These are phyloP conservation scores for Drepana falcataria DNA, from an alignment of 2,888 invertebrate species.

Conservation along the genomic window DNA sequence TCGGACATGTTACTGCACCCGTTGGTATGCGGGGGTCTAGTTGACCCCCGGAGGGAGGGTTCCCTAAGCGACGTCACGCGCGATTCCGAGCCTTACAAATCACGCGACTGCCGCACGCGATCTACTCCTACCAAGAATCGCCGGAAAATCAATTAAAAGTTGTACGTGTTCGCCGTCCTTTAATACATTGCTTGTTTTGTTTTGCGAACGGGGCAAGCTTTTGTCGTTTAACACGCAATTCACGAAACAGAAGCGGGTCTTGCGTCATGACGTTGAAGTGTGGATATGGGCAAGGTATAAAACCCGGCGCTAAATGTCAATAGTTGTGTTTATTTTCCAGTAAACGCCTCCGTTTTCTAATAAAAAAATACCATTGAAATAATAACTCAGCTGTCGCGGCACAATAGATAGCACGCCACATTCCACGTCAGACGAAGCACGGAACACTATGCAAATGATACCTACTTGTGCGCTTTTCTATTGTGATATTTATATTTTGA, in stretches of 20 bases:
- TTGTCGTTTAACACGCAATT: slow-evolving; percentile 20
- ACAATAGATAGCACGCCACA: slow-evolving; percentile 60
- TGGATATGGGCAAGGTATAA: slow-evolving; percentile 20
- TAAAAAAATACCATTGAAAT: slow-evolving; percentile 62
- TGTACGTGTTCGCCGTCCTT: slow-evolving; percentile 4
- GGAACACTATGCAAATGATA: slow-evolving; percentile 54
- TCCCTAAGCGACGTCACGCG: slow-evolving; percentile 68
- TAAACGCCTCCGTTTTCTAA: slow-evolving; percentile 58
- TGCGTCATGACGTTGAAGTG: slow-evolving; percentile 1
- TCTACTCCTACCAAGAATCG: slow-evolving; percentile 32
- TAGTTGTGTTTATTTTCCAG: slow-evolving; percentile 66
- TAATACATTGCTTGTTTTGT: slow-evolving; percentile 19
- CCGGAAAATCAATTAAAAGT: slow-evolving; percentile 29
- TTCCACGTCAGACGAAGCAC: slow-evolving; percentile 43
- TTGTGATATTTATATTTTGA: slow-evolving; percentile 15
- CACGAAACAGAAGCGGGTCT: slow-evolving; percentile 5
- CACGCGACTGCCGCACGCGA: slow-evolving; percentile 70
- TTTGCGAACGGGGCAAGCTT: accelerated
- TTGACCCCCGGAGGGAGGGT: slow-evolving; percentile 54
- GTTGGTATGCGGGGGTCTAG: slow-evolving; percentile 60
- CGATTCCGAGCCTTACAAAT: slow-evolving; percentile 66
- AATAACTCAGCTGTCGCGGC: slow-evolving; percentile 56
- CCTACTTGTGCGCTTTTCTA: slow-evolving; percentile 29
- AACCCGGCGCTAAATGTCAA: slow-evolving; percentile 59
- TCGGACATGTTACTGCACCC: slow-evolving; percentile 67